phyloP scores from a whole-genome alignment of 1,140 invertebrate genomes.

The Ylistrum balloti region DNA sequence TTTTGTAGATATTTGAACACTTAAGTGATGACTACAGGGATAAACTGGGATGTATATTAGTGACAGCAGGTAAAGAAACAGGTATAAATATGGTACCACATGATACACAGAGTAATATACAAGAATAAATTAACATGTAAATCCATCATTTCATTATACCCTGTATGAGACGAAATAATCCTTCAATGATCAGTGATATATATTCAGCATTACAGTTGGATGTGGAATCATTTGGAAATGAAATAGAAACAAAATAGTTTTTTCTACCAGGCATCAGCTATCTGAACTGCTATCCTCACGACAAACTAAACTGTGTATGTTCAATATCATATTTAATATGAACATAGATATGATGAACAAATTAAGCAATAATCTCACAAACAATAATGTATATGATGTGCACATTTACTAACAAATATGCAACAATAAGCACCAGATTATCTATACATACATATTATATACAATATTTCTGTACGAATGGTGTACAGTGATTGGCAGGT shows the following conservation, averaged over 20 bases:
- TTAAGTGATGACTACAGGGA: no score
- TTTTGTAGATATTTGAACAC: no score
- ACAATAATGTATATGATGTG: background rate
- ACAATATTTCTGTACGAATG: background rate
- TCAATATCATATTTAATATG: background rate
- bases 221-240: background rate
- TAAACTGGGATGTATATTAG: no score
- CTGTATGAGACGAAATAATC: no score
- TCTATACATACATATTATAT: no score
- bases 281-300: background rate
- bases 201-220: background rate
- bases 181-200: no score
- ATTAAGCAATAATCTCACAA: background rate
- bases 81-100: no score
- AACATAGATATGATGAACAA: background rate
- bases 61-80: no score
- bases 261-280: background rate
- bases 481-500: background rate
- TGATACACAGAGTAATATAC: no score
- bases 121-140: no score
- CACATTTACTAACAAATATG: background rate
- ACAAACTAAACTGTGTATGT: background rate
- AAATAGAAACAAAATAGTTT: background rate
- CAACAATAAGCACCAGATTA: constrained; percentile 2
- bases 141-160: no score